Evolutionary conservation across 1,140 invertebrate species (phyloP).

Genomic region (Bombyx mori): DNA sequence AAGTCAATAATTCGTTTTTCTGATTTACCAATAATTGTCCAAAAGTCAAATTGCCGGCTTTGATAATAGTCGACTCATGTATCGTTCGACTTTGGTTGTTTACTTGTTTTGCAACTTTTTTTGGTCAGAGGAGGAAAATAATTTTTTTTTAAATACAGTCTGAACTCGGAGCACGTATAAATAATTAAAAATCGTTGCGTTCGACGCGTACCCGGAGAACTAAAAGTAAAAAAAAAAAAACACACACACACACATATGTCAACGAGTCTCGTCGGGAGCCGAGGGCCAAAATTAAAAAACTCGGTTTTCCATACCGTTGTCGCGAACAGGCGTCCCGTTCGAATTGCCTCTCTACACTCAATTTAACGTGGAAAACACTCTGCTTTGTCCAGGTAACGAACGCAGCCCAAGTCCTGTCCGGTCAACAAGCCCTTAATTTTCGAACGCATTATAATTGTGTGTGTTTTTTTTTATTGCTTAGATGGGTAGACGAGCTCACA

Average conservation of each 20-base stretch:
- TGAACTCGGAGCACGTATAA: too few species aligned
- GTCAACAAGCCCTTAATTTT: conserved; percentile 30
- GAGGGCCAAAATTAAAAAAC: conserved; percentile 43
- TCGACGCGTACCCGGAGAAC: conserved; percentile 10
- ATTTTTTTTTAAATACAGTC: too few species aligned
- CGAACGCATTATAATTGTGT: neutral
- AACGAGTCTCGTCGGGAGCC: conserved; percentile 6
- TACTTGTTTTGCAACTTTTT: too few species aligned
- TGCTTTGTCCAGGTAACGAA: conserved; percentile 63
- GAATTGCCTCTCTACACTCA: conserved; percentile 65
- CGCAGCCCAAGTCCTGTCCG: conserved; percentile 26
- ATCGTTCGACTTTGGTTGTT: too few species aligned
- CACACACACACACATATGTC: conserved; percentile 4
- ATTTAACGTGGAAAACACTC: conserved; percentile 66
- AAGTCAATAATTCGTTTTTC: too few species aligned
- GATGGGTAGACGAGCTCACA: too few species aligned
- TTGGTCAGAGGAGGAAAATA: too few species aligned
- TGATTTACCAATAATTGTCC: too few species aligned
- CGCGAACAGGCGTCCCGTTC: conserved; percentile 35
- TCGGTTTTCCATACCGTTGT: conserved; percentile 28
- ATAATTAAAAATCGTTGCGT: too few species aligned
- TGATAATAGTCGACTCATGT: too few species aligned
- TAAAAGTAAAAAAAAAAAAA: conserved; percentile 24
- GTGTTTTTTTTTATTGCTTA: too few species aligned
- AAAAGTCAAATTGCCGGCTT: too few species aligned